Evolutionary conservation across 2,888 invertebrate species (phyloP).

Genomic region (Allophyes oxyacanthae): DNA sequence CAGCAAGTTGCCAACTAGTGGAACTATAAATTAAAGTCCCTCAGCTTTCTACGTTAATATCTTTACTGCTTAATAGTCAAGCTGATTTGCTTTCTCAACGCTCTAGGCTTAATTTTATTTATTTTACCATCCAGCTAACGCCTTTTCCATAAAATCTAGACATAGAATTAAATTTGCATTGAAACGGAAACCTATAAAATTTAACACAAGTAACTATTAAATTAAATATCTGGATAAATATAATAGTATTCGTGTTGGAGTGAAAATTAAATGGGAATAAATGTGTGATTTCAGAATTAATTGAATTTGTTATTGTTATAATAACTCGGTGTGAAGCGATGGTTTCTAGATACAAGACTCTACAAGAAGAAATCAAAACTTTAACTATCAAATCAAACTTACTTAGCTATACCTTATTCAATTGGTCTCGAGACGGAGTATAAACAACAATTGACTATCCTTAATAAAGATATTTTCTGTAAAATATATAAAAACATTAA

Average conservation of each 20-base stretch:
- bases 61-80: slow-evolving; percentile 9
- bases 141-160: slow-evolving; percentile 21
- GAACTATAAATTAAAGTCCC: slow-evolving; percentile 10
- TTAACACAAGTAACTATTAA: slow-evolving; percentile 15
- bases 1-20: neutral
- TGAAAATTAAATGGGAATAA: slow-evolving; percentile 19
- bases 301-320: slow-evolving; percentile 12
- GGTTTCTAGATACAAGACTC: no score
- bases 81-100: neutral
- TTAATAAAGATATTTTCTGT: no score
- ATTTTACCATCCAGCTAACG: slow-evolving; percentile 18
- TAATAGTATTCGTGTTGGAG: slow-evolving; percentile 11
- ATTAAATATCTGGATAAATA: no score
- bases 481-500: no score
- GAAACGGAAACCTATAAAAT: slow-evolving; percentile 32
- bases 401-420: no score
- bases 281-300: slow-evolving; percentile 10
- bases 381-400: no score
- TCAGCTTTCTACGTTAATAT: slow-evolving; percentile 22
- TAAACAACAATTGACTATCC: no score
- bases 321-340: no score
- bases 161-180: slow-evolving; percentile 28
- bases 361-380: no score
- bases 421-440: no score
- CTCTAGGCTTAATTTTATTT: slow-evolving; percentile 13